Percentiles rank a stretch among this genome's conserved stretches.
These are phyloP conservation scores for Caranx melampygus DNA, from an alignment of 2,113 vertebrate species.

Conservation along the genomic window DNA sequence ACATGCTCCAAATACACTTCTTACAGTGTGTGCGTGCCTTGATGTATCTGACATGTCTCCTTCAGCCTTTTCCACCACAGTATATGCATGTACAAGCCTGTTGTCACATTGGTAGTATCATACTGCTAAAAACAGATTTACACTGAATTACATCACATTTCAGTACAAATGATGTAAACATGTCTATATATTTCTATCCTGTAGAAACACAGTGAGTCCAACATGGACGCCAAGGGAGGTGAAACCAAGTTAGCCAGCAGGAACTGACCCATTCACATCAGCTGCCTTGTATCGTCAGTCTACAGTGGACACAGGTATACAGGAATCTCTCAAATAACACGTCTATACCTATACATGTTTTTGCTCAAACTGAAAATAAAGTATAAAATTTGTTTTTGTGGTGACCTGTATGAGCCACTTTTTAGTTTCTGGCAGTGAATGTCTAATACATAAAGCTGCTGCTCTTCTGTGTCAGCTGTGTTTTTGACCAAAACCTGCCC, in stretches of 20 bases:
- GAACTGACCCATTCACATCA: background rate
- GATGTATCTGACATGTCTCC: background rate
- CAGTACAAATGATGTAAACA: background rate
- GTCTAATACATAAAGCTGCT: no score
- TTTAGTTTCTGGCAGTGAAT: background rate
- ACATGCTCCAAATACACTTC: background rate
- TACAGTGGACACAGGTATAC: no score
- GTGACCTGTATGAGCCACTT: no score
- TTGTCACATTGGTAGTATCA: background rate
- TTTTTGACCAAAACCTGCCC: background rate
- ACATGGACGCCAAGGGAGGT: background rate
- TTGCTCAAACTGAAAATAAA: no score
- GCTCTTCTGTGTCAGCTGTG: no score
- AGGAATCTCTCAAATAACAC: no score
- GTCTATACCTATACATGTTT: no score
- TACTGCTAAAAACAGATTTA: background rate
- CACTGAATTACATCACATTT: constrained; percentile 6
- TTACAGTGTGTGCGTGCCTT: background rate
- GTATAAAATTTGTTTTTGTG: no score
- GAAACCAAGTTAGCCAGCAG: background rate
- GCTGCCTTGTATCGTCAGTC: background rate
- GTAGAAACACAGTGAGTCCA: background rate
- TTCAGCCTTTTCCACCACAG: background rate
- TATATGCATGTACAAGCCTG: background rate
- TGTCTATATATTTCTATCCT: background rate